Conservation (phyloP, 2,113 vertebrate species). For the Scophthalmus maximus region DNA sequence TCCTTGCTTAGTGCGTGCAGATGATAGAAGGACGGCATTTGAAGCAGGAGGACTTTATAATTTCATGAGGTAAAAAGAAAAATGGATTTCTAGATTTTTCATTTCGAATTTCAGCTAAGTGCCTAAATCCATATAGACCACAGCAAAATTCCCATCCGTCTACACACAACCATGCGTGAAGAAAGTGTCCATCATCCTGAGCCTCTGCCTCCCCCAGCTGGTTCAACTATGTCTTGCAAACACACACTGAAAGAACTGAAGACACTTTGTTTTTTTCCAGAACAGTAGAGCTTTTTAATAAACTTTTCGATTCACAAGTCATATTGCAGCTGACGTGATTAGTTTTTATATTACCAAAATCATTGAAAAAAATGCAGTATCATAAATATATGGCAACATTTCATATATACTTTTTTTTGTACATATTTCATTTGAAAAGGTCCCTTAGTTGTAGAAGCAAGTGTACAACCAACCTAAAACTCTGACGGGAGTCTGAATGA, state of each 20-base stretch:
- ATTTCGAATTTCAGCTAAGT: not conserved
- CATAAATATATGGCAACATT: slow-evolving; percentile 76
- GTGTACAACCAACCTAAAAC: slow-evolving; percentile 56
- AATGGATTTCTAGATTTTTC: not conserved
- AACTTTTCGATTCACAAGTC: slow-evolving; percentile 65
- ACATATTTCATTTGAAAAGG: slow-evolving; percentile 68
- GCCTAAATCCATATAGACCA: not conserved
- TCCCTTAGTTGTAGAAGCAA: slow-evolving; percentile 71
- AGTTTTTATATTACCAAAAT: slow-evolving; percentile 72
- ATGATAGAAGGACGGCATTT: not conserved
- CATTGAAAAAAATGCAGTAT: slow-evolving; percentile 63
- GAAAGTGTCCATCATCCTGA: not conserved
- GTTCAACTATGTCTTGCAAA: slow-evolving; percentile 3
- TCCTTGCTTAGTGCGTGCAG: not conserved
- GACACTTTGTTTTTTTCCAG: not conserved
- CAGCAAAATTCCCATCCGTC: not conserved
- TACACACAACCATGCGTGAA: not conserved
- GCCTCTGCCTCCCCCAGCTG: slow-evolving; percentile 63
- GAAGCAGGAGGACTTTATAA: not conserved
- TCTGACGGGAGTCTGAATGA: slow-evolving; percentile 44
- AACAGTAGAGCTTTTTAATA: slow-evolving; percentile 71
- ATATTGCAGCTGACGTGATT: slow-evolving; percentile 64
- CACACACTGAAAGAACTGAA: not conserved
- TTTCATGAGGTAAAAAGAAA: not conserved
- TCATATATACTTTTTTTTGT: slow-evolving; percentile 73